Percentiles rank a stretch among this genome's conserved stretches.
phyloP scores from a whole-genome alignment of 2,888 invertebrate genomes.

The Synanthedon andrenaeformis region DNA sequence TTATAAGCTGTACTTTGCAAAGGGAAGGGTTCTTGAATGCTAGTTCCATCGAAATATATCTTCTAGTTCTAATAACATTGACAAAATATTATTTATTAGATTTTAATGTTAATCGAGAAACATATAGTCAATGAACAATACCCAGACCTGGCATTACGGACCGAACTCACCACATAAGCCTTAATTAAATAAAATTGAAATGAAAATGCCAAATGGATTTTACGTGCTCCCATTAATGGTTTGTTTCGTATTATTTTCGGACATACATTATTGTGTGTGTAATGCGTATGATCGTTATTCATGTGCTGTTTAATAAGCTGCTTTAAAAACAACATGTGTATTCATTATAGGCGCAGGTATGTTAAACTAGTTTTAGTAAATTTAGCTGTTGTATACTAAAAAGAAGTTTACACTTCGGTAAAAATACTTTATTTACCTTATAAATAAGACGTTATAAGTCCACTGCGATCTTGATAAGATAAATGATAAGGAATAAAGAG shows the following conservation, averaged over 20 bases:
- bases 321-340: constrained; percentile 67
- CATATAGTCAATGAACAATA: constrained; percentile 7
- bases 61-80: too few relatives aligned
- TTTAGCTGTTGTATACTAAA: too few relatives aligned
- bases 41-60: too few relatives aligned
- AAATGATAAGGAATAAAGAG: too few relatives aligned
- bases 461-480: too few relatives aligned
- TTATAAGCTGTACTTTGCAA: too few relatives aligned
- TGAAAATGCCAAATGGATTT: constrained; percentile 68
- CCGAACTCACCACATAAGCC: constrained; percentile 44
- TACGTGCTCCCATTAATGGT: constrained; percentile 67
- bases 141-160: constrained; percentile 1
- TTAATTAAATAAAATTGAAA: constrained; percentile 71
- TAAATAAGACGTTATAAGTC: too few relatives aligned
- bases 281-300: constrained; percentile 57
- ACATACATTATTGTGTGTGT: constrained; percentile 57
- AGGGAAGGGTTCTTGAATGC: too few relatives aligned
- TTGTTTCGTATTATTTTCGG: constrained; percentile 63
- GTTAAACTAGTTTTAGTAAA: too few relatives aligned
- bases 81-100: background rate
- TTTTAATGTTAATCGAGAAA: constrained; percentile 1
- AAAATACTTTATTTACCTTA: too few relatives aligned
- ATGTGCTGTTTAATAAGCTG: constrained; percentile 63
- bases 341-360: constrained; percentile 33
- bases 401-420: too few relatives aligned